phyloP scores from a whole-genome alignment of 1,140 invertebrate genomes.

The Acromyrmex heyeri region DNA sequence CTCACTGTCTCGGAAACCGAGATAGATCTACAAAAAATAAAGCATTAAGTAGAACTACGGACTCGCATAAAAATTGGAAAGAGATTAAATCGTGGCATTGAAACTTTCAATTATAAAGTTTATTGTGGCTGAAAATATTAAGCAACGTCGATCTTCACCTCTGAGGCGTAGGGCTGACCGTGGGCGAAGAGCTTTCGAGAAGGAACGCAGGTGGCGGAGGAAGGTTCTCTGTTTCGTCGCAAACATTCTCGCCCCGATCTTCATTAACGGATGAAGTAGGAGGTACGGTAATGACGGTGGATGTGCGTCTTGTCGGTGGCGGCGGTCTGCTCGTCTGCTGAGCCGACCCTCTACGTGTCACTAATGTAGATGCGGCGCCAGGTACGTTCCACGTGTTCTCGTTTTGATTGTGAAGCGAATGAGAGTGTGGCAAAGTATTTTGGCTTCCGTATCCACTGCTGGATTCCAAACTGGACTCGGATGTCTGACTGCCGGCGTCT shows the following conservation, averaged over 20 bases:
- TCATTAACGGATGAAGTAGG: slow-evolving; percentile 69
- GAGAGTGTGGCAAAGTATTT: slow-evolving; percentile 87
- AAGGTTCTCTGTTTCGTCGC: slow-evolving; percentile 89
- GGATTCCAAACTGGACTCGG: slow-evolving; percentile 91
- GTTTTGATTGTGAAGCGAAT: slow-evolving; percentile 81
- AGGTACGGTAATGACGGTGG: slow-evolving; percentile 89
- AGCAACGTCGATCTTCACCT: slow-evolving; percentile 63
- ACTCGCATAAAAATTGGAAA: background rate
- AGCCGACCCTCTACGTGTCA: slow-evolving; percentile 88
- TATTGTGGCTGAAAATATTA: background rate
- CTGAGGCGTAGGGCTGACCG: slow-evolving; percentile 82
- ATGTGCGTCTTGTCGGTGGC: slow-evolving; percentile 94
- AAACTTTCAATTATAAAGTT: slow-evolving; percentile 9
- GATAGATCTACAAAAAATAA: slow-evolving; percentile 79
- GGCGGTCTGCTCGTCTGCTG: slow-evolving; percentile 88
- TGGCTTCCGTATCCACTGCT: slow-evolving; percentile 93
- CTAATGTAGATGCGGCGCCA: slow-evolving; percentile 73
- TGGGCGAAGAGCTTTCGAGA: slow-evolving; percentile 88
- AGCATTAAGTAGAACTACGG: background rate
- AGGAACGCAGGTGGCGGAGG: slow-evolving; percentile 95
- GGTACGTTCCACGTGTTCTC: slow-evolving; percentile 78
- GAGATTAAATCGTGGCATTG: background rate
- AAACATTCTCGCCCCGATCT: slow-evolving; percentile 73
- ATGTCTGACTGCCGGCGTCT: slow-evolving; percentile 89
- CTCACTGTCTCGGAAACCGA: slow-evolving; percentile 95